These are phyloP conservation scores for Cotesia glomerata DNA, from an alignment of 1,140 invertebrate species.

Conservation along the genomic window DNA sequence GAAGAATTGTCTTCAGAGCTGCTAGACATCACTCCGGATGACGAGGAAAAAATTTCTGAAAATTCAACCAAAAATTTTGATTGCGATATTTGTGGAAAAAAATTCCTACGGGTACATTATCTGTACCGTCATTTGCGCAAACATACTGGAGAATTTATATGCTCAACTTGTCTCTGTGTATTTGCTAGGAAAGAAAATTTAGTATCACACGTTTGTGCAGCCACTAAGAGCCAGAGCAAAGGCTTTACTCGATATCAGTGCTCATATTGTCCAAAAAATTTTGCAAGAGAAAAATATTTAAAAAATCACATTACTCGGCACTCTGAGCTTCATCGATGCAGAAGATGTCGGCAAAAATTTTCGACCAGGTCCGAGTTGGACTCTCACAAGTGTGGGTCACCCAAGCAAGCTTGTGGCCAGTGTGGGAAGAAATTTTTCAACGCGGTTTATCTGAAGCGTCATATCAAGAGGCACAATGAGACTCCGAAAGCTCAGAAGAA, in stretches of 20 bases:
- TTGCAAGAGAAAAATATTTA: slow-evolving; percentile 35
- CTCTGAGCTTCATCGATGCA: slow-evolving; percentile 28
- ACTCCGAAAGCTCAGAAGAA: slow-evolving; percentile 13
- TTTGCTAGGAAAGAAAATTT: slow-evolving; percentile 41
- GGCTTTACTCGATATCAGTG: slow-evolving; percentile 28
- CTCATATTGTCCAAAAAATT: slow-evolving; percentile 36
- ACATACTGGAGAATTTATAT: slow-evolving; percentile 61
- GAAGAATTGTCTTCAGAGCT: slow-evolving; percentile 34
- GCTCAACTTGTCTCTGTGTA: slow-evolving; percentile 42
- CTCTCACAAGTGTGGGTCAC: slow-evolving; percentile 33
- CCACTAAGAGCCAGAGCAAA: not conserved
- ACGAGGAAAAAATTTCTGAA: slow-evolving; percentile 17
- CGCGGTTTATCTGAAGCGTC: slow-evolving; percentile 30
- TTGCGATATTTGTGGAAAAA: slow-evolving; percentile 63
- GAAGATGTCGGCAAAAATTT: slow-evolving; percentile 33
- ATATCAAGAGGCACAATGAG: slow-evolving; percentile 29
- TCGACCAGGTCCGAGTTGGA: slow-evolving; percentile 26
- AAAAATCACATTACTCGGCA: slow-evolving; percentile 37
- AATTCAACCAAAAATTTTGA: slow-evolving; percentile 25
- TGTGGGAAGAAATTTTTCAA: slow-evolving; percentile 36
- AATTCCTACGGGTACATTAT: slow-evolving; percentile 56
- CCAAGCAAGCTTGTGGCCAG: slow-evolving; percentile 31
- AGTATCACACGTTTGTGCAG: slow-evolving; percentile 31
- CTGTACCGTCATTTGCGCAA: slow-evolving; percentile 61
- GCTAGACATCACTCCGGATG: slow-evolving; percentile 32